Evolutionary conservation across 2,888 invertebrate genomes (phyloP).

Genomic region (Apeira syringaria): DNA sequence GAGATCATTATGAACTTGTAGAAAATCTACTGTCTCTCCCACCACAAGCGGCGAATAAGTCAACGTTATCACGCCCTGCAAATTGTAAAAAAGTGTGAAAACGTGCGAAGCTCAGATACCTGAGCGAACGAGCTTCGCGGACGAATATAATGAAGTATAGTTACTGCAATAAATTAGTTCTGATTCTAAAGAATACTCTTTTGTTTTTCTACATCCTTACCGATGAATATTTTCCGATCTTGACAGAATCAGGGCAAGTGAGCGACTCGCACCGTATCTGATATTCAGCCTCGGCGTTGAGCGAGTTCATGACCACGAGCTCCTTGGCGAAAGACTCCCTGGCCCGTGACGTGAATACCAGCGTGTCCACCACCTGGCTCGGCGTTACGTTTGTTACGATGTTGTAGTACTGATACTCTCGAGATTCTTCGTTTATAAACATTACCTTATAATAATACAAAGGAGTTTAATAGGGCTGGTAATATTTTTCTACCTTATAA

Average conservation of each 20-base stretch:
- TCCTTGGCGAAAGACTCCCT: conserved; percentile 61
- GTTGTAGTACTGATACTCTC: conserved; percentile 71
- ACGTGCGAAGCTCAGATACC: no score
- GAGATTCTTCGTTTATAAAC: conserved; percentile 58
- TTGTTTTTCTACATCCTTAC: conserved; percentile 39
- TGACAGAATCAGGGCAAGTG: conserved; percentile 47
- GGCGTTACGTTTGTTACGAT: conserved; percentile 51
- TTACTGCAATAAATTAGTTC: no score
- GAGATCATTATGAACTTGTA: conserved; percentile 58
- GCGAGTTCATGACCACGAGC: conserved; percentile 57
- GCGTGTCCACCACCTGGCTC: conserved; percentile 58
- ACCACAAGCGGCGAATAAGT: conserved; percentile 68
- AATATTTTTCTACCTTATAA: no score
- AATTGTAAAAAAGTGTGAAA: conserved; percentile 20
- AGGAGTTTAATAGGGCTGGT: background rate
- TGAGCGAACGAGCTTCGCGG: no score
- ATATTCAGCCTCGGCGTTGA: conserved; percentile 51
- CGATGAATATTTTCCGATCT: conserved; percentile 60
- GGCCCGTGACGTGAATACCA: conserved; percentile 60
- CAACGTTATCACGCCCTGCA: conserved; percentile 55
- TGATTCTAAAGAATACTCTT: no score
- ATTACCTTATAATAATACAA: conserved; percentile 49
- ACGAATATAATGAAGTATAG: no score
- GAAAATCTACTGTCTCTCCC: conserved; percentile 53
- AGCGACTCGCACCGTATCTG: conserved; percentile 50